Base-by-base conservation (phyloP, 2,797 vertebrate species). In the Sebastolobus alascanus region DNA sequence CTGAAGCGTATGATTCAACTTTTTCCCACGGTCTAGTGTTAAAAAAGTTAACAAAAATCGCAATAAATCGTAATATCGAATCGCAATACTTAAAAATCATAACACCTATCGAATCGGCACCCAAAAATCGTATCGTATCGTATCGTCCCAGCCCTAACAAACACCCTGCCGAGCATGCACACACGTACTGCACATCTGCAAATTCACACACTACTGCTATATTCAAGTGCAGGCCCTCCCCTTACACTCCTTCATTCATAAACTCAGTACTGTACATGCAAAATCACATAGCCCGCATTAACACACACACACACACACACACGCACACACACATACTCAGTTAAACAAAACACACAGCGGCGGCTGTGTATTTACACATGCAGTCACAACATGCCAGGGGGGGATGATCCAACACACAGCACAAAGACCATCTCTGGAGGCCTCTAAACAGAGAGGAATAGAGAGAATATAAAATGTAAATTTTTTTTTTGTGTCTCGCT, bases 391-490 rank as follows among this genome's bases (percentile, higher is more conserved):
- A 77, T 67, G 82, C 66, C 63, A 25, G 12, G 29, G 73, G 29
- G 73, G 82, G 66, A 60, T 50, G 63, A 83, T 73, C 73, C 63
- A 86, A 83, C 70, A 68, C 77, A 72, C 52, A 61, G 16, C 58
- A 35, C 79, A 59, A 27, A 83, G 37, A 85, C 64, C 35, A 56
- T 86, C 88, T 90, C 84, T 35, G 29, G 87, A 80, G 86, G 75
- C 79, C 58, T 87, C 73, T 86, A 75, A 87, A 78, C 79, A 86
- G 37, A 75, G 68, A 77, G 22, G 72, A 79, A 75, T 29, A 76
- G 16, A 63, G 55, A 77, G 70, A 85, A 88, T 86, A 77, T 82
- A 79, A 88, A 84, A 83, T 87, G 80, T 80, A 73, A 87, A 81
- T 87, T 64, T 40, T 20, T 75, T 85, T 75, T 25, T 25, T 25